These are phyloP conservation scores for Hirudo medicinalis DNA, from an alignment of 1,140 invertebrate species.

Conservation along the genomic window DNA sequence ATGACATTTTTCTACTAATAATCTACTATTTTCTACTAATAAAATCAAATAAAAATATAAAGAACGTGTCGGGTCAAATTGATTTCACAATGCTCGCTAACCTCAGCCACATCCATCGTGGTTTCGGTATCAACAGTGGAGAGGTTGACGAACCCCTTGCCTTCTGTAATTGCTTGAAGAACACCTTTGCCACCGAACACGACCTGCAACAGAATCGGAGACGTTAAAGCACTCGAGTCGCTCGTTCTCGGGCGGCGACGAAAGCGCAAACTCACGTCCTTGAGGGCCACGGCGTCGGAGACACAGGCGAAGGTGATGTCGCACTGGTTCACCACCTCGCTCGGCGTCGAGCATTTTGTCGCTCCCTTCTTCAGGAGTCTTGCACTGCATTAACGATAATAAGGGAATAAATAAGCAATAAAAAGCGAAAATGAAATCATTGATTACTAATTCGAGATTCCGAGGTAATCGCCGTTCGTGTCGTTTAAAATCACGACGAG, in stretches of 20 bases:
- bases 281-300: slow-evolving; percentile 75
- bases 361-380: slow-evolving; percentile 63
- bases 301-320: slow-evolving; percentile 92
- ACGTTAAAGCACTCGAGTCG: too few relatives aligned
- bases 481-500: too few relatives aligned
- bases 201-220: slow-evolving; percentile 54
- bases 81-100: slow-evolving; percentile 24
- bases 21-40: too few relatives aligned
- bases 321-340: slow-evolving; percentile 73
- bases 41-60: too few relatives aligned
- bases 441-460: too few relatives aligned
- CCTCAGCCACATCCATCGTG: slow-evolving; percentile 74
- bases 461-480: too few relatives aligned
- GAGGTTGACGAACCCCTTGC: slow-evolving; percentile 83
- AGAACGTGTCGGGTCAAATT: too few relatives aligned
- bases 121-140: slow-evolving; percentile 85
- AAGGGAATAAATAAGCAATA: neutral
- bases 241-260: neutral
- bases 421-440: neutral
- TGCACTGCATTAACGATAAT: slow-evolving; percentile 46
- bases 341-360: slow-evolving; percentile 63
- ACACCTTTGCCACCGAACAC: slow-evolving; percentile 91
- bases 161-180: slow-evolving; percentile 58
- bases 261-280: slow-evolving; percentile 57
- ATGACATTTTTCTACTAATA: too few relatives aligned